A percentile compares a stretch with the other conserved stretches of the same genome.
Evolutionary conservation across 1,140 invertebrate genomes (phyloP).

Genomic region (Drosophila sucinea): DNA sequence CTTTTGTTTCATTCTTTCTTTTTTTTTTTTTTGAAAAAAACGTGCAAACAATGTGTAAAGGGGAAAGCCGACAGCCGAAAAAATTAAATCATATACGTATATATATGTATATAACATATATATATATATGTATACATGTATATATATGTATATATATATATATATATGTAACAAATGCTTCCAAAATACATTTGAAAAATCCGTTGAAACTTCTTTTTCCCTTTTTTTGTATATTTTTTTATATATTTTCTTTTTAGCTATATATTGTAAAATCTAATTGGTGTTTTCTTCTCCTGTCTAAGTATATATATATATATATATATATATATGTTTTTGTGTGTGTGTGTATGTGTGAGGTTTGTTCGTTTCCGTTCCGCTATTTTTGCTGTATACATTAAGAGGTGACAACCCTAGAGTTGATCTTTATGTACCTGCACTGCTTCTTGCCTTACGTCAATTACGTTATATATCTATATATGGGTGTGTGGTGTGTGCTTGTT

Average conservation of each 20-base stretch:
- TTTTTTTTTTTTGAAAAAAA: slow-evolving; percentile 80
- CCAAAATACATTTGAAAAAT: slow-evolving; percentile 72
- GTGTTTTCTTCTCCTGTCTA: neutral
- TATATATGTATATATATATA: neutral
- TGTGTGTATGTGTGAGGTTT: slow-evolving; percentile 26
- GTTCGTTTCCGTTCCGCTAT: slow-evolving; percentile 33
- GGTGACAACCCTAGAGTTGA: slow-evolving; percentile 1
- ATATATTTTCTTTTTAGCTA: slow-evolving; percentile 8
- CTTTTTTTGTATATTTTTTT: slow-evolving; percentile 42
- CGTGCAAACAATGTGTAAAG: slow-evolving; percentile 95
- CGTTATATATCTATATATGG: neutral
- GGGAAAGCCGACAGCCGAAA: slow-evolving; percentile 89
- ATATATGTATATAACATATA: neutral
- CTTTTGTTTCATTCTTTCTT: slow-evolving; percentile 61
- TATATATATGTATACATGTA: neutral
- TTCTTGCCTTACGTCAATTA: slow-evolving; percentile 9
- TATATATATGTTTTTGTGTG: slow-evolving; percentile 33
- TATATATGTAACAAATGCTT: slow-evolving; percentile 62
- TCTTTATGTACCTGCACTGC: neutral
- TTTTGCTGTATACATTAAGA: slow-evolving; percentile 10
- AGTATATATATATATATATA: slow-evolving; percentile 47
- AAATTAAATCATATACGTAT: slow-evolving; percentile 65
- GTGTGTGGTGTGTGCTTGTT: neutral
- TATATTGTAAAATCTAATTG: slow-evolving; percentile 14
- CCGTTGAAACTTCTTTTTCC: slow-evolving; percentile 11